A percentile compares a stretch with the other conserved stretches of the same genome.
Conservation (phyloP, 2,797 vertebrate genomes). For the Propithecus deckenii region DNA sequence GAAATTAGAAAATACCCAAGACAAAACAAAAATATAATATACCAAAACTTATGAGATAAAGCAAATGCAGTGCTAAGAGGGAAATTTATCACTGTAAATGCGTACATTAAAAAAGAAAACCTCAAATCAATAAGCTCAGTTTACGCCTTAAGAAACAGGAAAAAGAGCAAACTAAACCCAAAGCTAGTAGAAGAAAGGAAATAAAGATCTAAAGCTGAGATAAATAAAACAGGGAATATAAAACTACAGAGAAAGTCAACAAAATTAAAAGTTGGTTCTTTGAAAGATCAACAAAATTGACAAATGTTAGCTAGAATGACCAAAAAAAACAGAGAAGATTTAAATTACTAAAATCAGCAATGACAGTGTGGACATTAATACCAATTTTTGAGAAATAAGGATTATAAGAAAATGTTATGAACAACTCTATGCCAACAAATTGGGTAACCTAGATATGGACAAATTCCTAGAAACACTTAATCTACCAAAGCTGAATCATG, state of each 20-base stretch:
- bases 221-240: not conserved
- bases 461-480: not conserved
- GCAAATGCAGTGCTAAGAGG: not conserved
- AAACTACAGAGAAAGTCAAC: not conserved
- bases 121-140: not conserved
- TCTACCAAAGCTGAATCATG: not conserved
- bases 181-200: not conserved
- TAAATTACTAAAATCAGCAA: not conserved
- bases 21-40: not conserved
- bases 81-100: not conserved
- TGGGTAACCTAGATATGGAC: not conserved
- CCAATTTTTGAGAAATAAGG: not conserved
- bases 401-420: not conserved
- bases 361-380: not conserved
- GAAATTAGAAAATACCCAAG: not conserved
- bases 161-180: not conserved
- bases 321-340: not conserved
- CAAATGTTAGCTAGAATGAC: not conserved
- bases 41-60: conserved; percentile 8
- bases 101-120: not conserved
- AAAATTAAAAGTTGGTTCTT: not conserved
- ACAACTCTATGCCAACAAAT: not conserved
- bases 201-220: not conserved
- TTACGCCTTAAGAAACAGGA: not conserved
- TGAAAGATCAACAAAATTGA: not conserved